Conservation (phyloP, 2,888 invertebrate genomes). For the Cancer borealis region DNA sequence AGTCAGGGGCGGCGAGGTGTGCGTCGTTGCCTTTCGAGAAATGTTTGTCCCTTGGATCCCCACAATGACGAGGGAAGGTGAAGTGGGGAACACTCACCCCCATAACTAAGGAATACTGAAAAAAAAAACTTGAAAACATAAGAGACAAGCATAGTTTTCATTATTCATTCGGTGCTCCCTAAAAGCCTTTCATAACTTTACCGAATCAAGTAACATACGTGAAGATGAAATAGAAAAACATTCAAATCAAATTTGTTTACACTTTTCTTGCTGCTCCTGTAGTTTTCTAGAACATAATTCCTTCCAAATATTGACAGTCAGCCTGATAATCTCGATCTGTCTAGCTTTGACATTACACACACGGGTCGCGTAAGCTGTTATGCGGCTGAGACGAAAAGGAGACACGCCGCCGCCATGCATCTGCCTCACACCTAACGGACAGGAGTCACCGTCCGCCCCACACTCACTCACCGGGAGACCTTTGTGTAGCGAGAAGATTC, state of each 20-base stretch:
- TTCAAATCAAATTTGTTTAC: not conserved
- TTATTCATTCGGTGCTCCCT: not conserved
- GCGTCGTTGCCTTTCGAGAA: not conserved
- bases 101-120: not conserved
- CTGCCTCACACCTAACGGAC: not conserved
- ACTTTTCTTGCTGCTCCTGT: not conserved
- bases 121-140: not conserved
- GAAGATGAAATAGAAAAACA: not conserved
- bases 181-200: not conserved
- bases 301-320: not conserved
- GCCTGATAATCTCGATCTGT: not conserved
- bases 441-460: not conserved
- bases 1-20: conserved; percentile 25
- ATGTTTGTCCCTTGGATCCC: not conserved
- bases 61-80: not conserved
- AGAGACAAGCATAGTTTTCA: not conserved
- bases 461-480: not conserved
- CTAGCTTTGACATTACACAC: not conserved
- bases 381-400: not conserved
- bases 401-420: not conserved
- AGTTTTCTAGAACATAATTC: not conserved
- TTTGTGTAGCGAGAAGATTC: not conserved
- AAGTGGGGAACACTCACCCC: not conserved
- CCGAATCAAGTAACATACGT: not conserved
- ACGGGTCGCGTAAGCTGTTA: not conserved